Base-by-base conservation (phyloP, 2,113 vertebrate species). In the Eurystomus gularis region DNA sequence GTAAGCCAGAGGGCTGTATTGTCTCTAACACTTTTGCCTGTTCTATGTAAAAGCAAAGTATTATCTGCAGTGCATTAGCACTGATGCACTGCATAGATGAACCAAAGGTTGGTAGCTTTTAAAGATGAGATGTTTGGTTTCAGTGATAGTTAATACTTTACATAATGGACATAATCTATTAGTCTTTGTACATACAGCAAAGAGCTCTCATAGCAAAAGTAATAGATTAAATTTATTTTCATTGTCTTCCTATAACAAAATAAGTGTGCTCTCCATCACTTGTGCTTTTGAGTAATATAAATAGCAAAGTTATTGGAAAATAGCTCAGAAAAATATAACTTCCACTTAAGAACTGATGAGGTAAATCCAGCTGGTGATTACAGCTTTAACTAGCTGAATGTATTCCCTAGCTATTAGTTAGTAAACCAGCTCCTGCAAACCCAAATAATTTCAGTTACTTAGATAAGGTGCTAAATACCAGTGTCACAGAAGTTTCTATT, bases 291-390 rank as follows among this genome's bases (percentile, higher is more conserved):
- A 96, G 70, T 93, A 94, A 87, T 90, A 96, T 61, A 95, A 95
- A 94, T 49, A 95, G 57, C 52, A 95, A 97, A 77, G 51, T 79
- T 94, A 68, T 88, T 96, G 96, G 90, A 94, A 97, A 98, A 96
- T 60, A 95, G 46, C 31, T 96, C 88, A 92, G 76, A 92, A 95
- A 97, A 97, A 92, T 97, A 94, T 75, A 97, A 86, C 65, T 91
- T 97, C 58, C 91, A 42, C 73, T 80, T 78, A 79, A 69, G 65
- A 78, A 93, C 65, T 87, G 62, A 84, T 86, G 90, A 97, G 82
- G 96, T 96, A 95, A 97, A 94, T 70, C 57, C 57, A 95, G 94
- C 92, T 97, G 95, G 77, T 90, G 96, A 96, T 95, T 64, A 92
- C 57, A 94, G 49, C 31, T 71, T 80, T 86, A 76, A 95, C 37